Evolutionary conservation across 2,888 invertebrate species (phyloP).

Genomic region (Elmis aenea): DNA sequence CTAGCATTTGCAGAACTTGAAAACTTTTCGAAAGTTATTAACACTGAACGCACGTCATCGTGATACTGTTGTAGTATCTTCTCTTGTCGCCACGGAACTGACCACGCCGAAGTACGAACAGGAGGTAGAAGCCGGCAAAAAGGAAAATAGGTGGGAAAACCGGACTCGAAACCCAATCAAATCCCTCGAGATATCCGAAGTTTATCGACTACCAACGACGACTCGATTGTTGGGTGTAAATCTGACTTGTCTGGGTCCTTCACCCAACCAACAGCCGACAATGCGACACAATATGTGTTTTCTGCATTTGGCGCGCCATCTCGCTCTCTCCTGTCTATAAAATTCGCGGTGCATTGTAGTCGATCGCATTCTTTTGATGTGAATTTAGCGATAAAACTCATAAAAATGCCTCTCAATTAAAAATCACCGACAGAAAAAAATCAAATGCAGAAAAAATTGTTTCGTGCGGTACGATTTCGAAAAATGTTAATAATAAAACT

Average conservation of each 20-base stretch:
- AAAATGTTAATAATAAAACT: too few relatives aligned
- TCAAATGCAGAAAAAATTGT: too few relatives aligned
- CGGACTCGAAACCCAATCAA: slow-evolving; percentile 12
- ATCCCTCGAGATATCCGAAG: slow-evolving; percentile 22
- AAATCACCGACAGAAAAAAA: too few relatives aligned
- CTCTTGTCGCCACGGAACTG: too few relatives aligned
- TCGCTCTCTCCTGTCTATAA: slow-evolving; percentile 19
- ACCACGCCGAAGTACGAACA: slow-evolving; percentile 34
- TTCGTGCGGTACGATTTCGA: too few relatives aligned
- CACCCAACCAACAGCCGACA: slow-evolving; percentile 49
- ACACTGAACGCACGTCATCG: too few relatives aligned
- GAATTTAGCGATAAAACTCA: too few relatives aligned
- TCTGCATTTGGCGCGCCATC: slow-evolving; percentile 9
- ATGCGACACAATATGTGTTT: slow-evolving; percentile 33
- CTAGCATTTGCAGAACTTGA: too few relatives aligned
- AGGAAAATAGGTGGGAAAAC: slow-evolving; percentile 23
- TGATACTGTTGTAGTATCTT: too few relatives aligned
- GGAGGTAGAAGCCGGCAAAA: slow-evolving; percentile 33
- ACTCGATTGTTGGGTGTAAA: slow-evolving; percentile 38
- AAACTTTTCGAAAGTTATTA: too few relatives aligned
- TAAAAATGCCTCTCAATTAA: not conserved
- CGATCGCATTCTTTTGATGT: slow-evolving; percentile 23
- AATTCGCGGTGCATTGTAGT: slow-evolving; percentile 34
- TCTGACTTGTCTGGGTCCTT: slow-evolving; percentile 49
- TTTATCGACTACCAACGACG: slow-evolving; percentile 21